These are phyloP conservation scores for Myotis pilosus DNA, from an alignment of 2,797 vertebrate genomes.

Conservation along the genomic window DNA sequence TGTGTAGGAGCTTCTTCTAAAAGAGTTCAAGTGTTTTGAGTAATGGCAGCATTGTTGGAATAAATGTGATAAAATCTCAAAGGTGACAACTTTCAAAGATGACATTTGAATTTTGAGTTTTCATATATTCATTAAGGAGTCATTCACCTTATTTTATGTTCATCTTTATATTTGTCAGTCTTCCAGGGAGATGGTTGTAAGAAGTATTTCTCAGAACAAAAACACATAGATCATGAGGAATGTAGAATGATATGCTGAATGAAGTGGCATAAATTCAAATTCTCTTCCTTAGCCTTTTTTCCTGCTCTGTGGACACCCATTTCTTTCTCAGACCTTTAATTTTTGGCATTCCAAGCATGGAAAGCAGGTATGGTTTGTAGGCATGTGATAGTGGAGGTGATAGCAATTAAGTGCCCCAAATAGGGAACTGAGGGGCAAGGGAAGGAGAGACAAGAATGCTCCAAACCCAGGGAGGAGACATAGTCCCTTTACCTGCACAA, in stretches of 20 bases:
- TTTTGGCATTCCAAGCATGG: background rate
- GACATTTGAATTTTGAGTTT: conserved; percentile 40
- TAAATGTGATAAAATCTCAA: conserved; percentile 37
- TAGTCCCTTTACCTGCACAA: background rate
- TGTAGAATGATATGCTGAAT: background rate
- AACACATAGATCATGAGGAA: background rate
- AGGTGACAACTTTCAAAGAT: conserved; percentile 7
- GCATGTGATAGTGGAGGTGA: background rate
- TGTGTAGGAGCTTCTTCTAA: conserved; percentile 19
- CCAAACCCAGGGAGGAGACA: background rate
- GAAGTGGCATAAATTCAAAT: background rate
- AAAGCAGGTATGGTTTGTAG: background rate
- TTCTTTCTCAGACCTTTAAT: conserved; percentile 41
- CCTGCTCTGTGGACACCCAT: background rate
- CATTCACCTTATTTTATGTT: conserved; percentile 26
- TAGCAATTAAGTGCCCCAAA: background rate
- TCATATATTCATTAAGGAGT: conserved; percentile 16
- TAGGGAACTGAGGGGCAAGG: background rate
- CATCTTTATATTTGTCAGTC: background rate
- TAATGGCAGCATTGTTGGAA: background rate
- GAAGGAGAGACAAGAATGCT: conserved; percentile 5
- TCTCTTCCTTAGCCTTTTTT: background rate
- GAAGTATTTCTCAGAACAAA: conserved; percentile 9
- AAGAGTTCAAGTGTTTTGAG: conserved; percentile 26
- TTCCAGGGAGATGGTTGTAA: conserved; percentile 2